Evolutionary conservation across 2,888 invertebrate genomes (phyloP), one percentile per base, ranked within the genome.

Genomic region (Augiades crinisus): DNA sequence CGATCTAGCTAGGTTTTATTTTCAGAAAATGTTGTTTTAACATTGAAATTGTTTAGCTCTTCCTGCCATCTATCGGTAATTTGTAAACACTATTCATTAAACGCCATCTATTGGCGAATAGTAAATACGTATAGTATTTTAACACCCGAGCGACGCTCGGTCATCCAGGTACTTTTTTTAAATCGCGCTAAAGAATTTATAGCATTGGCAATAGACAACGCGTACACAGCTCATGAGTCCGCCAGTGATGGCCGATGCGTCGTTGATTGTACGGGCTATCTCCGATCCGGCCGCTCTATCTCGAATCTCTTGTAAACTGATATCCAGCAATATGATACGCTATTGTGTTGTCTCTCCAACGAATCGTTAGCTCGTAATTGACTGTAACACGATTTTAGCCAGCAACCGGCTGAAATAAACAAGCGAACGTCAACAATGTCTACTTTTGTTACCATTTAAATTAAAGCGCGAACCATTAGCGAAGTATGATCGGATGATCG

Each of bases 271-370:
- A 16, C 38, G 24, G 16, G 19, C 51, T 45, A 45, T 52, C 45
- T 45, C 45, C 12, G 34, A 34, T 60, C 53, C 47, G 55, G 54
- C 63, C n/a, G n/a, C n/a, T 24, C 72, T 72, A 78, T 79, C 82
- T 72, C 58, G 53, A 60, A 71, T 63, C 70, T 69, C 67, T 68
- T 60, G 72, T 68, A 72, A 72, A 59, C 56, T 62, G 80, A 78
- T 73, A 72, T 66, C 62, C 55, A 22, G 85, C 75, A 85, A 85
- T 70, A 58, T 70, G 81, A 85, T 70, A 65, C 70, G 16, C 78
- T 71, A 84, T 85, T 85, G 85, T 85, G 65, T 75, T 81, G 84
- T 83, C 83, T 70, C 57, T 51, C 59, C 59, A 58, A 41, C 56
- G 44, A 58, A 51, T 64, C 65, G 66, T 64, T 67, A 64, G 60